Conservation (phyloP, 2,797 vertebrate genomes). For the Pangasius macronema region DNA sequence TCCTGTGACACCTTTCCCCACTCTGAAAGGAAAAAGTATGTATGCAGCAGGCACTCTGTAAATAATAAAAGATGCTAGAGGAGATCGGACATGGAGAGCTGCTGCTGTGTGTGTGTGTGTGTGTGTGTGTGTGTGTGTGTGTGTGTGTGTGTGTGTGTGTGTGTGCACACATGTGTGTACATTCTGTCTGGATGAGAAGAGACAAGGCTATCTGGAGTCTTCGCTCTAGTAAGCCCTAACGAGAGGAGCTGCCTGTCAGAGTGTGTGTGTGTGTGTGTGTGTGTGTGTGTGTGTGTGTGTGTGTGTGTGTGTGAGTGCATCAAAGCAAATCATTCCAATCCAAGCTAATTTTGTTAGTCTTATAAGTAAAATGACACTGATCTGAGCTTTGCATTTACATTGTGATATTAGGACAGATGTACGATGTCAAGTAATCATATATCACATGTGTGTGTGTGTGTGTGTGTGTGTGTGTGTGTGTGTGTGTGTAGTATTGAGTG, state of each 20-base stretch:
- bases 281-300: conserved; percentile 16
- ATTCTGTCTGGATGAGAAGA: conserved; percentile 59
- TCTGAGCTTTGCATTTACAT: conserved; percentile 32
- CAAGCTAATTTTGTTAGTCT: conserved; percentile 37
- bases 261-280: conserved; percentile 25
- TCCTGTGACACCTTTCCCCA: conserved; percentile 44
- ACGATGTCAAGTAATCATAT: not conserved
- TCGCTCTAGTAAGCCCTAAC: conserved; percentile 51
- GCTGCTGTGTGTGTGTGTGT: conserved; percentile 30
- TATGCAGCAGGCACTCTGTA: conserved; percentile 55
- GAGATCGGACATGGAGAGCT: conserved; percentile 36
- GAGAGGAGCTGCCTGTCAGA: conserved; percentile 43
- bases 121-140: conserved; percentile 37
- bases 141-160: conserved; percentile 46
- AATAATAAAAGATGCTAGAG: conserved; percentile 58
- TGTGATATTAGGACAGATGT: conserved; percentile 15
- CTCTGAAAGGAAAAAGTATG: conserved; percentile 46
- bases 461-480: conserved; percentile 24
- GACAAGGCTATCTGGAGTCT: conserved; percentile 66
- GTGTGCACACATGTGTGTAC: conserved; percentile 39
- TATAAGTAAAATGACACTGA: conserved; percentile 33
- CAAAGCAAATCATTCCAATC: conserved; percentile 28
- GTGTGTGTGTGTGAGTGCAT: conserved; percentile 2
- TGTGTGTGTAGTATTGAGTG: conserved; percentile 43
- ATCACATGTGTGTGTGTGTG: conserved; percentile 3